Evolutionary conservation across 2,888 invertebrate genomes (phyloP), one percentile per base, ranked within the genome.

Genomic region (Limnephilus marmoratus): DNA sequence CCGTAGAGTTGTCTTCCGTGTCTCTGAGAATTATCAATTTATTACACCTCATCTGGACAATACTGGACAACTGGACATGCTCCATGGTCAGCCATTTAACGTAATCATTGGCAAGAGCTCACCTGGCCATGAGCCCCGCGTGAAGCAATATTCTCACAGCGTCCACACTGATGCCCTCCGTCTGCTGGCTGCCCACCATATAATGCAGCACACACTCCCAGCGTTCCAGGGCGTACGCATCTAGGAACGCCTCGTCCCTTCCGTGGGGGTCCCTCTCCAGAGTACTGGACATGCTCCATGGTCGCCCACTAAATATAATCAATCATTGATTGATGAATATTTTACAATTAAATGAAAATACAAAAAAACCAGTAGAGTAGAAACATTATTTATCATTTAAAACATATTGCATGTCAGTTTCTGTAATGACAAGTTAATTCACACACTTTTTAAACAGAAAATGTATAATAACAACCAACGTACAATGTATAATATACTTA

Each of bases 151-250:
- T 98, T 94, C 98, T 96, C 2, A 99, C 98, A n/a, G 99, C 99
- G 95, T 99, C 99, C 0, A 98, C 98, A 90, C 98, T 98, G 94
- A 99, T 98, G 91, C 98, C 98, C 95, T 99, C 99, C 80, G 98
- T 98, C 95, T 98, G 98, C 91, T 98, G 97, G 53, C 98, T 98
- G 86, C 99, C 99, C 94, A 99, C 98, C 98, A 99, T 99, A 95
- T 99, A 99, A 95, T 99, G 99, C 34, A 99, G 96, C 29, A 99
- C 98, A 95, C 99, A 99, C 95, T 99, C 98, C 99, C 99, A 99
- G 91, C 99, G 96, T 94, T 99, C 98, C 94, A 98, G 96, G 0
- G 99, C 99, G 95, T 99, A 99, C 11, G 97, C 97, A 95, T 99
- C 99, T 34, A 99, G 96, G 95, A 98, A 99, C 0, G 97, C 96